These are phyloP conservation scores for Synergus japonicus DNA, from an alignment of 2,888 invertebrate species.

Conservation along the genomic window DNA sequence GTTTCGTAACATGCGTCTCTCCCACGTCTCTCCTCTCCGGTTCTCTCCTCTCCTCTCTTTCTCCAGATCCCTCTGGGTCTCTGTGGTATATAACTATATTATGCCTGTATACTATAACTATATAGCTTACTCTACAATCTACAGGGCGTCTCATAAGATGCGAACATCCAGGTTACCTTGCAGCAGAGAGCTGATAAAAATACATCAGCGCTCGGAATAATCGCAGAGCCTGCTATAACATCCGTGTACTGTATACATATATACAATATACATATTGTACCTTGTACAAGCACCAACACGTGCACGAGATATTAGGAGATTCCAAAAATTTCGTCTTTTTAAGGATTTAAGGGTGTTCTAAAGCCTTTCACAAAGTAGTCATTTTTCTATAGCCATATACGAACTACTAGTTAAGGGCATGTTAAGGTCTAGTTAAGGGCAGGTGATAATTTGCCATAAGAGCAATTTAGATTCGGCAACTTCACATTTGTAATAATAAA, in stretches of 20 bases:
- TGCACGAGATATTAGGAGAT: constrained; percentile 8
- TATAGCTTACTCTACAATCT: constrained; percentile 18
- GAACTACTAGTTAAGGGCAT: no score
- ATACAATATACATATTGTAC: not conserved
- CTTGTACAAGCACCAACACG: constrained; percentile 19
- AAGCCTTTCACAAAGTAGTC: not conserved
- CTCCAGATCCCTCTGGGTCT: constrained; percentile 34
- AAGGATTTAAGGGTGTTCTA: constrained; percentile 1
- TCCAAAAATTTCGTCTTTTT: constrained; percentile 15
- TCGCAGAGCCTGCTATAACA: constrained; percentile 62
- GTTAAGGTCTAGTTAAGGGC: no score
- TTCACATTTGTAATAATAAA: no score
- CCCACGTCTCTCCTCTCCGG: constrained; percentile 45
- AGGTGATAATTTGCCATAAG: no score
- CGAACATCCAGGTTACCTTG: constrained; percentile 52
- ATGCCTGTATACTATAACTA: not conserved
- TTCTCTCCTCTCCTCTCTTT: constrained; percentile 44
- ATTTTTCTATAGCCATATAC: not conserved
- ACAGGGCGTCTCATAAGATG: constrained; percentile 50
- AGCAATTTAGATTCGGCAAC: no score
- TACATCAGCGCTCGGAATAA: constrained; percentile 71
- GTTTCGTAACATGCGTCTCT: constrained; percentile 70
- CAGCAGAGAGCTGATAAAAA: constrained; percentile 63
- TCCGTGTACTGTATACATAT: constrained; percentile 52
- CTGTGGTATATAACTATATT: constrained; percentile 29